Conservation (phyloP, 2,797 vertebrate genomes). For the Xerus rutilus region DNA sequence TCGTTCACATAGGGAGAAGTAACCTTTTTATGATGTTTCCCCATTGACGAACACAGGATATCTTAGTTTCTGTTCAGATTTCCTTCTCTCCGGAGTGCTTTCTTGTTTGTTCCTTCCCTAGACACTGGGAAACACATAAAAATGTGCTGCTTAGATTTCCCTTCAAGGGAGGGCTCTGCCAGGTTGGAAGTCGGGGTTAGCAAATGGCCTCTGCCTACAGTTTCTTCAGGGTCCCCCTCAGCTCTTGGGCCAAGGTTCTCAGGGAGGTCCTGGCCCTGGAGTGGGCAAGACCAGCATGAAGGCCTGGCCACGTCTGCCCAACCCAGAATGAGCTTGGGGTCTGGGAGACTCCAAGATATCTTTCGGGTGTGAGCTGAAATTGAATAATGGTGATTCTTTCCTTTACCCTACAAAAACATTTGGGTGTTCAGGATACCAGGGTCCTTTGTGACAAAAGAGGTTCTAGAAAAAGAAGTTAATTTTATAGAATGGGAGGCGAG, state of each 20-base stretch:
- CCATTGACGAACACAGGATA: background rate
- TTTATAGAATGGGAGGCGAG: background rate
- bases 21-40: background rate
- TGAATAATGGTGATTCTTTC: no score
- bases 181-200: background rate
- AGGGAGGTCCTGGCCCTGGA: accelerated
- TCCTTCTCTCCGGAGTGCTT: background rate
- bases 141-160: background rate
- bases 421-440: background rate
- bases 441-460: background rate
- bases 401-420: background rate
- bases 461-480: background rate
- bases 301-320: background rate
- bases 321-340: background rate
- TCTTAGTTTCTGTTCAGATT: background rate
- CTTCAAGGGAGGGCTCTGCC: background rate
- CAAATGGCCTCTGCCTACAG: no score
- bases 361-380: background rate
- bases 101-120: background rate
- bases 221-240: background rate
- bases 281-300: background rate
- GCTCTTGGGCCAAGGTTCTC: background rate
- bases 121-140: background rate
- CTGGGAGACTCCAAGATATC: background rate
- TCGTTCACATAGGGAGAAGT: background rate